Evolutionary conservation across 1,140 invertebrate species (phyloP), one percentile per base, ranked within the genome.

Genomic region (Heliconius congener): DNA sequence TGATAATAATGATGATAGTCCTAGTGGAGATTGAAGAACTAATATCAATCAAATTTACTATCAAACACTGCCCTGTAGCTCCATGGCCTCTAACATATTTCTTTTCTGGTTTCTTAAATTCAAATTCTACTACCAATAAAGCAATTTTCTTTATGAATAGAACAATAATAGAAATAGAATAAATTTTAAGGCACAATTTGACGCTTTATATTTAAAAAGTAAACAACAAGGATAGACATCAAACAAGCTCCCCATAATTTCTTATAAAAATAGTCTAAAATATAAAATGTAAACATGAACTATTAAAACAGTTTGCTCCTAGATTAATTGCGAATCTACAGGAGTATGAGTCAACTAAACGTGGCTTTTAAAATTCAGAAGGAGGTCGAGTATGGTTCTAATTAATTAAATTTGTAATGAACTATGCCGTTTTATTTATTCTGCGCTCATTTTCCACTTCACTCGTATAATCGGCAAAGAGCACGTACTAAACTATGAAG

Each of bases 361-460:
- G 72, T 34, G 37, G 77, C 73, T 70, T 76, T 77, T 71, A 74
- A 74, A 78, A 78, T 78, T 74, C 77, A 74, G 77, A 78, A 78
- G 37, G 71, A 74, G 77, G 77, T 78, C 77, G 77, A 78, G 77
- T 78, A 73, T 78, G 52, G 77, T 74, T 74, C 72, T 78, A 74
- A 78, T 78, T 78, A 78, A 78, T 78, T 74, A 73, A 78, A 74
- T 74, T 78, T 52, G 77, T 74, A 74, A 78, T 78, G 72, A 78
- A 74, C 73, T 78, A 78, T 74, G 73, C 72, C 72, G 60, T 72
- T 78, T 78, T 78, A 76, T 77, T 77, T 77, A 78, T 78, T 78
- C 37, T 74, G 37, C 77, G 37, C 77, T 78, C 72, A 78, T 74
- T 78, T 78, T 78, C 52, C 37, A 37, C 70, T 77, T 42, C 37